phyloP scores from a whole-genome alignment of 2,113 vertebrate genomes.

The Lontra canadensis region DNA sequence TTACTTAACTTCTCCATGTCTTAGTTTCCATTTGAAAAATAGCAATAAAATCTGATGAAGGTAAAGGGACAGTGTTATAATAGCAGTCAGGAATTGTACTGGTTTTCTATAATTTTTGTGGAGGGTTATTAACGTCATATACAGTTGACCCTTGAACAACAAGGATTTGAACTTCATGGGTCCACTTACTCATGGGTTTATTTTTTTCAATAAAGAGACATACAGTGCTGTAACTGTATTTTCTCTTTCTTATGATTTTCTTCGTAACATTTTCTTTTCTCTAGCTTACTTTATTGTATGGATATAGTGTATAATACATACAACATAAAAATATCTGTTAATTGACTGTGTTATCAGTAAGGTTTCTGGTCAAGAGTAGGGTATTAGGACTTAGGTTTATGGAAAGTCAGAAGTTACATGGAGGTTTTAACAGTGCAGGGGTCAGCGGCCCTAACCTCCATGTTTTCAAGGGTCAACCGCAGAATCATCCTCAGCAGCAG shows the following conservation, averaged over 20 bases:
- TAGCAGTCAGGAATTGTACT: background rate
- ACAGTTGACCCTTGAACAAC: background rate
- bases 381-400: background rate
- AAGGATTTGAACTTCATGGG: background rate
- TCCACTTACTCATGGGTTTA: background rate
- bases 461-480: background rate
- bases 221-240: background rate
- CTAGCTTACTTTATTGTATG: background rate
- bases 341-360: background rate
- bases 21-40: slow-evolving; percentile 11
- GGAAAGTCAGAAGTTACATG: background rate
- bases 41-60: background rate
- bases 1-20: background rate
- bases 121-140: background rate
- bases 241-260: background rate
- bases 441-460: background rate
- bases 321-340: background rate
- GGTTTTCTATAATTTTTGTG: background rate
- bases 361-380: background rate
- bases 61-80: background rate
- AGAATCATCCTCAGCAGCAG: background rate
- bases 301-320: background rate
- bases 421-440: background rate
- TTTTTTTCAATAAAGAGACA: background rate
- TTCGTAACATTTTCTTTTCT: background rate